Evolutionary conservation across 1,140 invertebrate species (phyloP), one percentile per base, ranked within the genome.

Genomic region (Ips nitidus): DNA sequence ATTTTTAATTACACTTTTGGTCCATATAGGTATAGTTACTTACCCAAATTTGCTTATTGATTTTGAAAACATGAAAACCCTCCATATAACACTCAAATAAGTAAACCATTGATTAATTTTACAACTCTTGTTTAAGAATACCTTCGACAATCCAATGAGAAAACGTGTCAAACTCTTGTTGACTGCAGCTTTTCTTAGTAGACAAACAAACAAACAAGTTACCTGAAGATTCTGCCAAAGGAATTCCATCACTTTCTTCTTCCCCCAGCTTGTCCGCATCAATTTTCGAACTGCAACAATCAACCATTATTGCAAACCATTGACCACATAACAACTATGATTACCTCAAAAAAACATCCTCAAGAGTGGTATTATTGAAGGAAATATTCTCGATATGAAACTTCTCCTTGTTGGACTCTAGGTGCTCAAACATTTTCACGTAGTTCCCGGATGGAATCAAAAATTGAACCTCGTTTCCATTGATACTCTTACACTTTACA

Each of bases 261-360:
- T 50, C 45, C 22, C 7, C 22, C 6, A 8, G 6, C 6, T 22
- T 50, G 0, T 22, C 22, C 22, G 3, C 45, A 22, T 6, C 45
- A 50, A 50, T 50, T 22, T 50, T 50, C 6, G 45, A 50, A 3
- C 45, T 50, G 22, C 6, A 50, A 3, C 45, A 22, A 22, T 22
- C 22, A 22, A 22, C 22, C 22, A 22, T 22, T 22, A 22, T 22
- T 22, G 22, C 22, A 0, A 22, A 22, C 22, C 22, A 22, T 22
- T 22, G 22, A 22, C 22, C 22, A 22, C 22, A 55, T 38, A 6
- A 55, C 2, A 42, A 22, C 41, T 59, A 62, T 22, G 22, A 66
- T 75, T 77, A 88, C 87, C 82, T 88, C 1, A 90, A 72, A 75
- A 90, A 91, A 2, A 91, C 88, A 79, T 91, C 89, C 75, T 91